Evolutionary conservation across 2,888 invertebrate species (phyloP).

Genomic region (Lasius platythorax): DNA sequence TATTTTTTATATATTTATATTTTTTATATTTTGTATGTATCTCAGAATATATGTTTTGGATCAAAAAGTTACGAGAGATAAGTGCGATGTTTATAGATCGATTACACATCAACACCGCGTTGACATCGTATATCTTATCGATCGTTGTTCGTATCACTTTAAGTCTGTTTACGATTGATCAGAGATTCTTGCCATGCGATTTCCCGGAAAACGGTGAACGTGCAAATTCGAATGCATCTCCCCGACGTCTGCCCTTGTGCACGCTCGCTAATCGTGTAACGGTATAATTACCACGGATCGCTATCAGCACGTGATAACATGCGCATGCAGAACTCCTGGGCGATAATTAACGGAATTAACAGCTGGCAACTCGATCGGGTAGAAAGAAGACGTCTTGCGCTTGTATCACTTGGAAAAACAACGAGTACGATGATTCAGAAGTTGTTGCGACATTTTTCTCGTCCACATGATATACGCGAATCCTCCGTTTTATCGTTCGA

Average conservation of each 20-base stretch:
- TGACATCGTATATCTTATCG: constrained; percentile 15
- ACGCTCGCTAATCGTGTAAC: constrained; percentile 53
- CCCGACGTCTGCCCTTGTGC: neutral
- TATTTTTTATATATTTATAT: too few species aligned
- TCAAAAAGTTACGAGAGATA: neutral
- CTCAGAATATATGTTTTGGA: neutral
- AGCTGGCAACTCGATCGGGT: constrained; percentile 12
- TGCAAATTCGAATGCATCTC: constrained; percentile 58
- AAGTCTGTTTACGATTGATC: constrained; percentile 28
- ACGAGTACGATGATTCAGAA: neutral
- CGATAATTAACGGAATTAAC: constrained; percentile 79
- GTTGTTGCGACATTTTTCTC: neutral
- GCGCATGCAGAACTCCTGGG: constrained; percentile 66
- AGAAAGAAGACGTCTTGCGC: neutral
- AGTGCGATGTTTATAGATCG: neutral
- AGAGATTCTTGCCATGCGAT: constrained; percentile 8
- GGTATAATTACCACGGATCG: constrained; percentile 73
- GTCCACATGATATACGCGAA: neutral
- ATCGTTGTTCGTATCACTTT: constrained; percentile 6
- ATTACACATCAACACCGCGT: neutral
- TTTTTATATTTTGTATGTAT: too few species aligned
- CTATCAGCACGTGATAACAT: constrained; percentile 68
- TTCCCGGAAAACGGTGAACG: constrained; percentile 48
- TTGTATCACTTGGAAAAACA: neutral
- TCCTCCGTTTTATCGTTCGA: neutral